Percentiles rank a stretch among this genome's conserved stretches.
These are phyloP conservation scores for Noctua janthina DNA, from an alignment of 2,888 invertebrate species.

Conservation along the genomic window DNA sequence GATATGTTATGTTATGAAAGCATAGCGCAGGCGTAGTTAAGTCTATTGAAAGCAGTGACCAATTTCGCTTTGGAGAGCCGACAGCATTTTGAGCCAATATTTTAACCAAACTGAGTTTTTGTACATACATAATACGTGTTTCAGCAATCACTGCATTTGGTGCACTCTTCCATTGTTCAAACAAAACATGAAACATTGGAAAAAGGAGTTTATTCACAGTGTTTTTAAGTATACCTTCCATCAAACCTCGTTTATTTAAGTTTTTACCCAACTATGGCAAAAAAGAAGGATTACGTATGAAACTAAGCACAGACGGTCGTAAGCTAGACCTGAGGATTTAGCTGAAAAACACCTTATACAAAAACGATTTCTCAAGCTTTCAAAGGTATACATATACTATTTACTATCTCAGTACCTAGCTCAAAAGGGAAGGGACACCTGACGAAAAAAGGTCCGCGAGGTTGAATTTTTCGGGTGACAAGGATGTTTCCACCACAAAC, in stretches of 20 bases:
- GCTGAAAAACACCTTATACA: neutral
- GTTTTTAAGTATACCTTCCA: neutral
- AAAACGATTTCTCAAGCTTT: conserved; percentile 41
- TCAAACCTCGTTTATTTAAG: neutral
- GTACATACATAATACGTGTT: neutral
- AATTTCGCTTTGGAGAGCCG: neutral
- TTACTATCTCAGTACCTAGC: conserved; percentile 11
- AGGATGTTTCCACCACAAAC: neutral
- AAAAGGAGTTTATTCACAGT: neutral
- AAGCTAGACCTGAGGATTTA: neutral
- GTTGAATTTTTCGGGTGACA: neutral
- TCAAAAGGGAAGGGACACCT: conserved; percentile 19
- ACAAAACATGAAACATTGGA: neutral
- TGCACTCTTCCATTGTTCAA: conserved; percentile 3
- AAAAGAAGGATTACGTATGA: neutral
- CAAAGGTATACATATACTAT: conserved; percentile 19
- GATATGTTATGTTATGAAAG: too few relatives aligned
- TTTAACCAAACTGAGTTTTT: neutral
- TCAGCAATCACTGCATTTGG: neutral
- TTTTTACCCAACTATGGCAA: neutral
- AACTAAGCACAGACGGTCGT: neutral
- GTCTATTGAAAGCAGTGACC: neutral
- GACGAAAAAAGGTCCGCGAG: conserved; percentile 2
- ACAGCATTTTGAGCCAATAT: neutral
- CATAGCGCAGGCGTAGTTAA: too few relatives aligned